phyloP scores from a whole-genome alignment of 2,888 invertebrate genomes.

The Cheilosia vulpina region DNA sequence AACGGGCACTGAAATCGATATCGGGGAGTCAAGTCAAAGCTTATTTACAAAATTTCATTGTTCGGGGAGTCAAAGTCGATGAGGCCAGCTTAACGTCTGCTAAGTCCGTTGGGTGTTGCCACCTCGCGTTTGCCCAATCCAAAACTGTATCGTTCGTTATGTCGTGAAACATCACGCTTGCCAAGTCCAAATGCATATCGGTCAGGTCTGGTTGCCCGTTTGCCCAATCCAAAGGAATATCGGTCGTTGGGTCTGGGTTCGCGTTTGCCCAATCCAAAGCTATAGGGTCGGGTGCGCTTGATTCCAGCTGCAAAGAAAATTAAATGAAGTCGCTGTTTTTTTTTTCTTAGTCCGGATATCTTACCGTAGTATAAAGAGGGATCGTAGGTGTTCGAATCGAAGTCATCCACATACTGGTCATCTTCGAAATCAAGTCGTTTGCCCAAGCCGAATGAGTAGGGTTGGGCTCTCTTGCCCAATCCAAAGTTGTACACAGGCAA shows the following conservation, averaged over 20 bases:
- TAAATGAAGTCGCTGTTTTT: background rate
- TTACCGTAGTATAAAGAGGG: conserved; percentile 63
- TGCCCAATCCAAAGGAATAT: conserved; percentile 86
- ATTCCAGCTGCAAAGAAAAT: conserved; percentile 55
- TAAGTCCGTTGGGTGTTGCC: conserved; percentile 20
- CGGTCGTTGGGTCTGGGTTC: conserved; percentile 79
- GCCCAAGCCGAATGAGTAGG: conserved; percentile 83
- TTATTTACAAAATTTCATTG: conserved; percentile 57
- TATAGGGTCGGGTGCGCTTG: conserved; percentile 87
- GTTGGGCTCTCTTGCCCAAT: conserved; percentile 82
- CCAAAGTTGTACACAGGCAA: conserved; percentile 83
- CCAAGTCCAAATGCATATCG: conserved; percentile 88
- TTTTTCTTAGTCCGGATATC: background rate
- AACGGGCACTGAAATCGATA: conserved; percentile 68
- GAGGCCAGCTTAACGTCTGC: conserved; percentile 48
- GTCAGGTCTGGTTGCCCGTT: conserved; percentile 85
- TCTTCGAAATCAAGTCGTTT: conserved; percentile 79
- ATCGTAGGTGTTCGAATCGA: conserved; percentile 49
- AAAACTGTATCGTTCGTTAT: conserved; percentile 85
- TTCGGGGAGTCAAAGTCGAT: conserved; percentile 33
- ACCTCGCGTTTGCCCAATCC: conserved; percentile 86
- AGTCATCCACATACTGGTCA: conserved; percentile 74
- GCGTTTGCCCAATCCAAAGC: conserved; percentile 88
- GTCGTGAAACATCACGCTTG: conserved; percentile 83
- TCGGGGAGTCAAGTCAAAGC: conserved; percentile 64